Conservation (phyloP, 2,797 vertebrate species). For the Huso huso region DNA sequence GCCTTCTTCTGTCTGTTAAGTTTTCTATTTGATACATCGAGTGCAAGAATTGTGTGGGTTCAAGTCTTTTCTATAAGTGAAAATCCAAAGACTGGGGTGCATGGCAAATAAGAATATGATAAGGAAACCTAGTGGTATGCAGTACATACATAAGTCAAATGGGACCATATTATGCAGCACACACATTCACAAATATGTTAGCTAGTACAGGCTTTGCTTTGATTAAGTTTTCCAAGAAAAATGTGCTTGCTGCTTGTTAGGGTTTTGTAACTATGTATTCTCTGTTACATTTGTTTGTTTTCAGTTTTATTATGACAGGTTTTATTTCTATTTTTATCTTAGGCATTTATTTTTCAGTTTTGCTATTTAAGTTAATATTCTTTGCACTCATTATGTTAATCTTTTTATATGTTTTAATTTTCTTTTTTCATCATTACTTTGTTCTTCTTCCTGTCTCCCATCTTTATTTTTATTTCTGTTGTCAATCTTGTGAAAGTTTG, state of each 20-base stretch:
- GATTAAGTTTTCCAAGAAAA: no score
- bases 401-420: conserved; percentile 48
- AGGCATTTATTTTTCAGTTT: conserved; percentile 10
- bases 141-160: no score
- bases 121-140: no score
- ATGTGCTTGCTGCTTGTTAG: no score
- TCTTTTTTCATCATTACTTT: conserved; percentile 44
- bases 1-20: conserved; percentile 24
- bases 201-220: no score
- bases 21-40: conserved; percentile 33
- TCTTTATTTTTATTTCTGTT: conserved; percentile 68
- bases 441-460: conserved; percentile 56
- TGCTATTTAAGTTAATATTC: no score
- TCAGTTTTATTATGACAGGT: background rate
- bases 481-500: conserved; percentile 88
- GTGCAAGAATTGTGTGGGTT: conserved; percentile 18
- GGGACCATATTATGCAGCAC: no score
- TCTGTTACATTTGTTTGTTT: no score
- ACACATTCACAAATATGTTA: no score
- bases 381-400: conserved; percentile 21
- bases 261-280: no score
- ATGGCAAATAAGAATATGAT: no score
- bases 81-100: background rate
- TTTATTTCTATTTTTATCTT: background rate
- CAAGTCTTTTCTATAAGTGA: background rate